Base-by-base conservation (phyloP, 2,113 vertebrate genomes). In the Daubentonia madagascariensis region DNA sequence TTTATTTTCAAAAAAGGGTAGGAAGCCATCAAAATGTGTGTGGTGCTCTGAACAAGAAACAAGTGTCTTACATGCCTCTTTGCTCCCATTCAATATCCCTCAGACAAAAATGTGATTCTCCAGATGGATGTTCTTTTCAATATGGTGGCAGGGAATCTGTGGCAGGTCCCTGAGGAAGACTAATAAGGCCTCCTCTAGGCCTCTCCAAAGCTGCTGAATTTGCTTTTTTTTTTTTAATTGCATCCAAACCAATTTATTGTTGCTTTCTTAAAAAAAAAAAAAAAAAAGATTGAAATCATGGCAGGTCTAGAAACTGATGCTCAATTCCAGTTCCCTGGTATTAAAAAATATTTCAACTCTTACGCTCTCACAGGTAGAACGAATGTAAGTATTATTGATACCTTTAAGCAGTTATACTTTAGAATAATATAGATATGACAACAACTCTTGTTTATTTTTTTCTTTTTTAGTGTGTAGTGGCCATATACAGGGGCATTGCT, bases 311-410 rank as follows among this genome's bases (percentile, higher is more conserved):
- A 99, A 80, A 94, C 98, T 0, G 99, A 99, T 96, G 86, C 94
- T 28, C 98, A 99, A 12, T 99, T 99, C 98, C 99, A 99, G 93
- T 99, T 99, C 97, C 99, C 99, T 98, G 99, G 99, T 81, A 98
- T 99, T 96, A 99, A 99, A 94, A 99, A 99, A 96, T 99, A 99
- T 98, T 99, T 99, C 99, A 99, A n/a, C n/a, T n/a, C n/a, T 79
- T 99, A 99, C 22, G 99, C 99, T 76, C 98, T 99, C 35, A 97
- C 91, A 83, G 99, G 99, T 98, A 99, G 99, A 98, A 99, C 99
- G 97, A 99, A 99, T 96, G 99, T 99, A 98, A 98, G 99, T 99
- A 98, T 84, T 43, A 7, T 1, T 6, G 65, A 28, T 79, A 72
- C 59, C n/a, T 96, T 75, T 97, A 67, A 96, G 12, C 78, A n/a